These are phyloP conservation scores for Gastracanthus pulcherrimus DNA, from an alignment of 2,888 invertebrate genomes.

Conservation along the genomic window DNA sequence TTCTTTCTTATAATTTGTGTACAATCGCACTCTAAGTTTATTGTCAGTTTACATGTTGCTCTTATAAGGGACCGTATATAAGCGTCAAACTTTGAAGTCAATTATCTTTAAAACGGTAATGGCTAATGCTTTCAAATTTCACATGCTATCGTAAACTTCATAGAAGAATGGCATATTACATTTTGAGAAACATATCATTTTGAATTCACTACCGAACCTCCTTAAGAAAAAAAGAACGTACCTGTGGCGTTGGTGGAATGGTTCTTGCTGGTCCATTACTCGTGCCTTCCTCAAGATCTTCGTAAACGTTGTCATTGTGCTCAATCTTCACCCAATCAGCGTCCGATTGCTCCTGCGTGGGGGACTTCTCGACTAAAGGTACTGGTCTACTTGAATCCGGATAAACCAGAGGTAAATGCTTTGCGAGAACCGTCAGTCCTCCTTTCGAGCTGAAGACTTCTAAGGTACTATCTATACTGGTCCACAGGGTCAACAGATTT, in stretches of 20 bases:
- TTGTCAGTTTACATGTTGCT: too few species aligned
- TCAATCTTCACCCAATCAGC: slow-evolving; percentile 83
- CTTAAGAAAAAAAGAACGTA: slow-evolving; percentile 67
- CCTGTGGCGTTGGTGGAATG: slow-evolving; percentile 80
- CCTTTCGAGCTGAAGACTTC: slow-evolving; percentile 93
- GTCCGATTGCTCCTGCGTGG: slow-evolving; percentile 79
- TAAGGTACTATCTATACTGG: slow-evolving; percentile 80
- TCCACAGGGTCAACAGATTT: slow-evolving; percentile 47
- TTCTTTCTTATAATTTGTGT: too few species aligned
- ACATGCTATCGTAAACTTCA: too few species aligned
- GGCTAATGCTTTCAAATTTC: too few species aligned
- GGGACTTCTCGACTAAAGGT: slow-evolving; percentile 81
- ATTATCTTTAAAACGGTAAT: too few species aligned
- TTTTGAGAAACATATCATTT: too few species aligned
- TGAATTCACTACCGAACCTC: too few species aligned
- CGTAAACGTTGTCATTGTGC: slow-evolving; percentile 81
- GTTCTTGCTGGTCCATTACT: slow-evolving; percentile 77
- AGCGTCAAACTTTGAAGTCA: too few species aligned
- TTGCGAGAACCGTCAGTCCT: slow-evolving; percentile 92
- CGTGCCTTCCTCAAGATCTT: slow-evolving; percentile 81
- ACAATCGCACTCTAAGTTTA: too few species aligned
- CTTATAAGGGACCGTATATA: too few species aligned
- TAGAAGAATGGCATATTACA: too few species aligned
- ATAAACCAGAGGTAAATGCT: slow-evolving; percentile 92
- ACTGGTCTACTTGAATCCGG: slow-evolving; percentile 83